These are phyloP conservation scores for Leptinotarsa defecta DNA, from an alignment of 1,140 invertebrate genomes.

Conservation along the genomic window DNA sequence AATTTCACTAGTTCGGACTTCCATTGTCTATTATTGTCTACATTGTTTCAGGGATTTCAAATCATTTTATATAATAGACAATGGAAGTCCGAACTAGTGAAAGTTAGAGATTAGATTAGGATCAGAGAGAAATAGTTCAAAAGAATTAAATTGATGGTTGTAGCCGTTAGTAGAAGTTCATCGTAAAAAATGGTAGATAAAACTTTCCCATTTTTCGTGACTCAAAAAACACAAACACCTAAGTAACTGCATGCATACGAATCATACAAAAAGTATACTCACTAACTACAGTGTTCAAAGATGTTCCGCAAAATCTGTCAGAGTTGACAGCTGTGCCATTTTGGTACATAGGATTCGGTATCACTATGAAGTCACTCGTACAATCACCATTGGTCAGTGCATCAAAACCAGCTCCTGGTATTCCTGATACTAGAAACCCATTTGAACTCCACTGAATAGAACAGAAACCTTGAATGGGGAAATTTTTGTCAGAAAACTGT, in stretches of 20 bases:
- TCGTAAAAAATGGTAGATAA: too few relatives aligned
- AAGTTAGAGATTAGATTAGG: too few relatives aligned
- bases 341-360: conserved; percentile 65
- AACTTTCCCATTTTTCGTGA: too few relatives aligned
- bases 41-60: too few relatives aligned
- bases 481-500: neutral
- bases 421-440: conserved; percentile 70
- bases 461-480: conserved; percentile 63
- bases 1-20: too few relatives aligned
- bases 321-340: conserved; percentile 53
- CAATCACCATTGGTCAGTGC: conserved; percentile 63
- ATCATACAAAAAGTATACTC: conserved; percentile 48
- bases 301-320: conserved; percentile 77
- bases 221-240: too few relatives aligned
- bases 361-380: conserved; percentile 73
- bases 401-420: conserved; percentile 62
- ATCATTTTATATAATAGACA: too few relatives aligned
- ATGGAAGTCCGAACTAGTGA: too few relatives aligned
- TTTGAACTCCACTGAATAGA: conserved; percentile 66
- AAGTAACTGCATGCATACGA: neutral
- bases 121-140: too few relatives aligned
- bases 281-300: conserved; percentile 69
- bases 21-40: too few relatives aligned
- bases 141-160: too few relatives aligned
- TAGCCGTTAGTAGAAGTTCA: too few relatives aligned